phyloP scores from a whole-genome alignment of 1,140 invertebrate species.

The Aphidius gifuensis region DNA sequence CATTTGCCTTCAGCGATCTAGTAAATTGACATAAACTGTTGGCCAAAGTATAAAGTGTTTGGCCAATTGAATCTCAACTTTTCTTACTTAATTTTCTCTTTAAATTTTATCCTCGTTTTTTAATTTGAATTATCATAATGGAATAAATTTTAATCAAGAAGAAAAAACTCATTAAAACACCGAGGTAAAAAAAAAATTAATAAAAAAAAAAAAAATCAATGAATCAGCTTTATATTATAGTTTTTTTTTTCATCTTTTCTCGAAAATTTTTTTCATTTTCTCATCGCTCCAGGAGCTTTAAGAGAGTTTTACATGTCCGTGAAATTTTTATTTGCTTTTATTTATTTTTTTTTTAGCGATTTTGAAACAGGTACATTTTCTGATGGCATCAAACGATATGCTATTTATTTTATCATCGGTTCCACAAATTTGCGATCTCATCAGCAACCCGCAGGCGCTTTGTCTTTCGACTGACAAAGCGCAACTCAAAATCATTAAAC shows the following conservation, averaged over 20 bases:
- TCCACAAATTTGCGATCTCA: conserved; percentile 54
- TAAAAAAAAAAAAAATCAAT: too few species aligned
- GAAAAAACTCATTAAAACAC: too few species aligned
- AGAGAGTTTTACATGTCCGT: too few species aligned
- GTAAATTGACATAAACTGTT: conserved; percentile 41
- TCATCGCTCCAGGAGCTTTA: too few species aligned
- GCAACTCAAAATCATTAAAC: conserved; percentile 31
- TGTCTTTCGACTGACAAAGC: conserved; percentile 56
- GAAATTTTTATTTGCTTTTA: too few species aligned
- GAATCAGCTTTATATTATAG: too few species aligned
- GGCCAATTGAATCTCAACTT: conserved; percentile 23
- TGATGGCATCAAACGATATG: conserved; percentile 19
- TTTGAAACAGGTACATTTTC: neutral
- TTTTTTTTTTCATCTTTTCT: too few species aligned
- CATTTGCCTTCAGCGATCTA: neutral
- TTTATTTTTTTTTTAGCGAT: neutral
- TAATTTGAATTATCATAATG: too few species aligned
- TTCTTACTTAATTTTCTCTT: neutral
- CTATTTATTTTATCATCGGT: conserved; percentile 61
- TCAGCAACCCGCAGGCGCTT: conserved; percentile 48
- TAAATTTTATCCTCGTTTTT: too few species aligned
- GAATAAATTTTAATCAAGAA: too few species aligned
- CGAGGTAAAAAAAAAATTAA: too few species aligned
- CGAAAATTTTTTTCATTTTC: too few species aligned
- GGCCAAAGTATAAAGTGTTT: conserved; percentile 38